A percentile compares a stretch with the other conserved stretches of the same genome.
phyloP scores from a whole-genome alignment of 2,797 vertebrate species.

The Echiichthys vipera region DNA sequence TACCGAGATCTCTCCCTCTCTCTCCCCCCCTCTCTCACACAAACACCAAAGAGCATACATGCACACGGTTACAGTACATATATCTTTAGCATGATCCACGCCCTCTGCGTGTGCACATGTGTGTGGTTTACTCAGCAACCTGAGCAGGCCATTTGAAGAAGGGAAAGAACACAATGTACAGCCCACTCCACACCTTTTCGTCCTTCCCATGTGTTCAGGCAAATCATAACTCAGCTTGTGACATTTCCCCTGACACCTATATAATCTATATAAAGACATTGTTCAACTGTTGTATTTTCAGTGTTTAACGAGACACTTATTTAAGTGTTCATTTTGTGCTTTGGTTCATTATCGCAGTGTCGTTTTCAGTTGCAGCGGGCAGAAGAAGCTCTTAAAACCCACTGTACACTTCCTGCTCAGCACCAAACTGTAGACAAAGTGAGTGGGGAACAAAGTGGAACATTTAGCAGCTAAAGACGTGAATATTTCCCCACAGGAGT shows the following conservation, averaged over 20 bases:
- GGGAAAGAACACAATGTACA: conserved; percentile 56
- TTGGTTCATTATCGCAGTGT: no score
- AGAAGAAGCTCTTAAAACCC: no score
- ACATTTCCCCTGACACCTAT: neutral
- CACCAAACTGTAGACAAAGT: no score
- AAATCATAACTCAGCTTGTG: conserved; percentile 4
- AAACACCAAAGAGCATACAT: neutral
- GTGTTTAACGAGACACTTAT: neutral
- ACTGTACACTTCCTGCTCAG: no score
- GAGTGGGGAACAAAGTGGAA: no score
- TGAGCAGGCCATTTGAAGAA: neutral
- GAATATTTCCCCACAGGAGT: no score
- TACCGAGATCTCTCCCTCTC: conserved; percentile 1
- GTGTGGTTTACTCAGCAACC: neutral
- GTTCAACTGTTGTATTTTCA: neutral
- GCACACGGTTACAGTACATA: neutral
- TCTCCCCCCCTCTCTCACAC: neutral
- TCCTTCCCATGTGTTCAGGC: conserved; percentile 17
- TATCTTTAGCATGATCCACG: conserved; percentile 7
- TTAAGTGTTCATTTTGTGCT: no score
- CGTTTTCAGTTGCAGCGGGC: no score
- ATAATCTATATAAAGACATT: neutral
- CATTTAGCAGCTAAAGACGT: no score
- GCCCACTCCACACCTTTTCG: neutral
- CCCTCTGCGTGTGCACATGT: neutral